Evolutionary conservation across 1,140 invertebrate species (phyloP).

Genomic region (Atta colombica): DNA sequence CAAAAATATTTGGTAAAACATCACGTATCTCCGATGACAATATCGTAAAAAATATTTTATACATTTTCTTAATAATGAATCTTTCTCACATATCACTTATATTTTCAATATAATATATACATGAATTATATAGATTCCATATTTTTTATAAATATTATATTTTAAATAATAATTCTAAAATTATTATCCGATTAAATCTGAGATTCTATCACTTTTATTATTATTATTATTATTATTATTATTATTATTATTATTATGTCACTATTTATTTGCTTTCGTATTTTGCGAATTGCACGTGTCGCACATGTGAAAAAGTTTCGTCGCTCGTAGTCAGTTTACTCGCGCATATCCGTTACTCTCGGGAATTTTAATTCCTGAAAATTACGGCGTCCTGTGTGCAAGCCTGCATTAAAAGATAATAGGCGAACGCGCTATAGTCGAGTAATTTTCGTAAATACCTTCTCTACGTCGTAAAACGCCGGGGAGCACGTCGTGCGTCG

Average conservation of each 20-base stretch:
- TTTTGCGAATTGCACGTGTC: conserved; percentile 19
- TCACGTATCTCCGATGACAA: not conserved
- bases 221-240: too few relatives aligned
- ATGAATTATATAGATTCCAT: not conserved
- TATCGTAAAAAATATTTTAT: not conserved
- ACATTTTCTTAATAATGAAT: not conserved
- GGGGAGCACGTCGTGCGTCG: conserved; percentile 6
- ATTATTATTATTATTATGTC: not conserved
- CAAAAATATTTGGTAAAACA: not conserved
- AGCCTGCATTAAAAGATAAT: conserved; percentile 52
- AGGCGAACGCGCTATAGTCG: conserved; percentile 38
- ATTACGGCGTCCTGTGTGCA: conserved; percentile 44
- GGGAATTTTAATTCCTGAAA: conserved; percentile 60
- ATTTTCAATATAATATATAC: not conserved
- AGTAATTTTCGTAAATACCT: conserved; percentile 61
- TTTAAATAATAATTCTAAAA: not conserved
- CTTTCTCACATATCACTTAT: not conserved
- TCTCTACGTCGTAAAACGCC: conserved; percentile 41
- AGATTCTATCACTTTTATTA: too few relatives aligned
- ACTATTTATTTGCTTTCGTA: not conserved
- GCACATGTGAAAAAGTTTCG: conserved; percentile 45
- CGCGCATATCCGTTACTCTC: conserved; percentile 22
- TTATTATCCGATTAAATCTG: not conserved
- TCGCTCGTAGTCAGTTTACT: conserved; percentile 49
- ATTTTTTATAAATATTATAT: not conserved